A percentile compares a stretch with the other conserved stretches of the same genome.
Evolutionary conservation across 2,888 invertebrate genomes (phyloP).

Genomic region (Ennomos erosarius): DNA sequence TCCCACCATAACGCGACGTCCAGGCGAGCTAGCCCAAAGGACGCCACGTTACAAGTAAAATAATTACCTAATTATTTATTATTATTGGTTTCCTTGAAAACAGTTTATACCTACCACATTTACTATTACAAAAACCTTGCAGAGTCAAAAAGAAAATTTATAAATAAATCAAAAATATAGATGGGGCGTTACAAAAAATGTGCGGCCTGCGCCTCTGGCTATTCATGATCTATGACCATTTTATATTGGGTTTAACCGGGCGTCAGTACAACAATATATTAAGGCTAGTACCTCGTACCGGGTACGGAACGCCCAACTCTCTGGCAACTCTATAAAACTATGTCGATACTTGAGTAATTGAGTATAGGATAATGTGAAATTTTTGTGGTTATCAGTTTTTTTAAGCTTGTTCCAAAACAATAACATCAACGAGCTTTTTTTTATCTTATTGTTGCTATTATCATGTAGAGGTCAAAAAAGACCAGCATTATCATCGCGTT

Average conservation of each 20-base stretch:
- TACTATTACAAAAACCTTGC: conserved; percentile 1
- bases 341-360: conserved; percentile 17
- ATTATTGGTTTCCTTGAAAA: no score
- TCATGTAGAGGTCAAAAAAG: no score
- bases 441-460: no score
- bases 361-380: neutral
- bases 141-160: conserved; percentile 23
- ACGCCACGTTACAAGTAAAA: no score
- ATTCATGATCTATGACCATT: conserved; percentile 48
- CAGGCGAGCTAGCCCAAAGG: no score
- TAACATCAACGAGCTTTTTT: no score
- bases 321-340: conserved; percentile 50
- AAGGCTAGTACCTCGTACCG: conserved; percentile 52
- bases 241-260: conserved; percentile 61
- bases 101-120: neutral
- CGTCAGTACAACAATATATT: conserved; percentile 66
- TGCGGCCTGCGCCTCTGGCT: conserved; percentile 36
- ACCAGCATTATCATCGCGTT: no score
- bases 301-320: conserved; percentile 46
- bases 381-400: no score
- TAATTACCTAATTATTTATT: no score
- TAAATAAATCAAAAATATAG: conserved; percentile 38
- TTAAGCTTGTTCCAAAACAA: neutral
- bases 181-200: conserved; percentile 34
- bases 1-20: no score